phyloP scores from a whole-genome alignment of 2,797 vertebrate species.

The Microchirus variegatus region DNA sequence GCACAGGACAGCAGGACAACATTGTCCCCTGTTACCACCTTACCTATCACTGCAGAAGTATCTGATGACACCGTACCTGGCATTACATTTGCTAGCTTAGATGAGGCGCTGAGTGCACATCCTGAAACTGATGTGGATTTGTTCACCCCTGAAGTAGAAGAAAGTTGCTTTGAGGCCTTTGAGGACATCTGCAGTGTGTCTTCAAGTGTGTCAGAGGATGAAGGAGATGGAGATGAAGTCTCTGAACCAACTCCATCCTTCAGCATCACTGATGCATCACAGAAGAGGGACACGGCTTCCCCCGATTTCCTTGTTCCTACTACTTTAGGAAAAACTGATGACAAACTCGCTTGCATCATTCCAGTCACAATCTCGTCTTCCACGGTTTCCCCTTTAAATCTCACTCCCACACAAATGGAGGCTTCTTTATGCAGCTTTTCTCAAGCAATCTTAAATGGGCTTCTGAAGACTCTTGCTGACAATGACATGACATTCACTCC shows the following conservation, averaged over 20 bases:
- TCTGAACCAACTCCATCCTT: not conserved
- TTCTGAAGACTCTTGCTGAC: not conserved
- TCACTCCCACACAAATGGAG: not conserved
- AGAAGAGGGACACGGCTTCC: not conserved
- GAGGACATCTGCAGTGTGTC: not conserved
- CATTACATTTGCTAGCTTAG: too few species aligned
- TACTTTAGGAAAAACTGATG: not conserved
- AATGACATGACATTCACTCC: not conserved
- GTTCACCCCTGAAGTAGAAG: too few species aligned
- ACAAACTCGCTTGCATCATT: not conserved
- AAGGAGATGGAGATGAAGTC: not conserved
- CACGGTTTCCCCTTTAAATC: not conserved
- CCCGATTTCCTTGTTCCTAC: not conserved
- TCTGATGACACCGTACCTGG: too few species aligned
- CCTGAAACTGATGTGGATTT: too few species aligned
- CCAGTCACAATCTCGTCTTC: not conserved
- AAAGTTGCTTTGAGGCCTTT: too few species aligned
- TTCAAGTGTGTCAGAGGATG: not conserved
- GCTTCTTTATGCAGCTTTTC: not conserved
- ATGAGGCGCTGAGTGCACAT: too few species aligned
- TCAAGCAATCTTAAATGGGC: not conserved
- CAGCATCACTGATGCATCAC: not conserved
- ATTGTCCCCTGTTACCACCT: too few species aligned
- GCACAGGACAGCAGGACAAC: too few species aligned
- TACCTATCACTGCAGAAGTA: too few species aligned